phyloP scores from a whole-genome alignment of 2,888 invertebrate species.

The Gisinianus flammeolus region DNA sequence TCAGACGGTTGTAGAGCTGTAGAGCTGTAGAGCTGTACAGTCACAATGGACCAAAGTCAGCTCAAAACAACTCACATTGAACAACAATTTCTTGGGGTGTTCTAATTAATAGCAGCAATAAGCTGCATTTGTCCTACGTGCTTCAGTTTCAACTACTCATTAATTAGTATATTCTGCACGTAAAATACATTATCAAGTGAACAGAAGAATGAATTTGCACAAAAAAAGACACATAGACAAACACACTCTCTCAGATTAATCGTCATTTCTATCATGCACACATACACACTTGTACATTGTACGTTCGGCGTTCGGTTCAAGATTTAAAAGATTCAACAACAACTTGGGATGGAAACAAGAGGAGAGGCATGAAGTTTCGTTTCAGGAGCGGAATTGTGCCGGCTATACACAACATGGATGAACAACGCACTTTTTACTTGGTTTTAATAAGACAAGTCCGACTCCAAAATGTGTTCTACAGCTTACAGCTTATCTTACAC shows the following conservation, averaged over 20 bases:
- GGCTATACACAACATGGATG: too few species aligned
- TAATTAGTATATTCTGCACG: constrained; percentile 38
- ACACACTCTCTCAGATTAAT: neutral
- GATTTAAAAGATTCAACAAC: too few species aligned
- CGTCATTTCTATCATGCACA: neutral
- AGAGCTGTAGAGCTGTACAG: neutral
- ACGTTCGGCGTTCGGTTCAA: neutral
- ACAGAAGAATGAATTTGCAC: neutral
- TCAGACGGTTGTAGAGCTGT: neutral
- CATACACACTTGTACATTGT: neutral
- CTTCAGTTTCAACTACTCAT: constrained; percentile 19
- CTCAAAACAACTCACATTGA: neutral
- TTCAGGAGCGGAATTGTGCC: too few species aligned
- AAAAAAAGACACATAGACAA: neutral
- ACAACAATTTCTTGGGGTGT: constrained; percentile 33
- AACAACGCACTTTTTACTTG: too few species aligned
- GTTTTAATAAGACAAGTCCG: too few species aligned
- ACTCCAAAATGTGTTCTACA: too few species aligned
- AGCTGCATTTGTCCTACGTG: constrained; percentile 13
- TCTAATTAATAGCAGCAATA: constrained; percentile 34
- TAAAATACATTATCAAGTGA: constrained; percentile 21
- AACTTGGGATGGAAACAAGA: too few species aligned
- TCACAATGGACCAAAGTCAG: neutral
- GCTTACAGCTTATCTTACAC: too few species aligned
- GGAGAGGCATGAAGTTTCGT: too few species aligned